Evolutionary conservation across 2,113 vertebrate species (phyloP).

Genomic region (Myocastor coypus): DNA sequence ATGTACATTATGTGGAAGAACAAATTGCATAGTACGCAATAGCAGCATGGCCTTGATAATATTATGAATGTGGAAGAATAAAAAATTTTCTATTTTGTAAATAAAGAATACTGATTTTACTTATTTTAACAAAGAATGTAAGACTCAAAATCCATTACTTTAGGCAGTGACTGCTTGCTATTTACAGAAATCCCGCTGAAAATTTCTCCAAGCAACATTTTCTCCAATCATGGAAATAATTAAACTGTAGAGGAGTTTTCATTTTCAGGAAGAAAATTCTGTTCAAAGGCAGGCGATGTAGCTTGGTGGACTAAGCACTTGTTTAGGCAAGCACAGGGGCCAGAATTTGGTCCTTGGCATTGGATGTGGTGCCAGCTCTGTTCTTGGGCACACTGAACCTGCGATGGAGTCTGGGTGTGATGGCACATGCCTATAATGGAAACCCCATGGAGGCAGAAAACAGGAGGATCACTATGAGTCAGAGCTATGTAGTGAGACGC

Average conservation of each 20-base stretch:
- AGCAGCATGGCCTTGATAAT: background rate
- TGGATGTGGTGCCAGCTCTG: too few species aligned
- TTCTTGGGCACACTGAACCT: too few species aligned
- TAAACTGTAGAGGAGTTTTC: conserved; percentile 29
- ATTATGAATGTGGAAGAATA: background rate
- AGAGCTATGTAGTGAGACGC: too few species aligned
- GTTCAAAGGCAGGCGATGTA: background rate
- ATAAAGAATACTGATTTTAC: background rate
- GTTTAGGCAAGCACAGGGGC: too few species aligned
- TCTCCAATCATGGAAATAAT: background rate
- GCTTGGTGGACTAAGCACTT: too few species aligned
- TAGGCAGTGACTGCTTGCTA: background rate
- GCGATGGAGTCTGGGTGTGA: too few species aligned
- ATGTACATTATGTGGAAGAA: background rate
- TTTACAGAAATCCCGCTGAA: background rate
- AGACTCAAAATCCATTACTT: background rate
- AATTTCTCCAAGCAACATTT: background rate
- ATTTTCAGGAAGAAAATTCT: conserved; percentile 33
- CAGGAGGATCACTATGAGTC: too few species aligned
- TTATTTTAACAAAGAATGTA: background rate
- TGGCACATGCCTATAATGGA: too few species aligned
- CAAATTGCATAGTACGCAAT: background rate
- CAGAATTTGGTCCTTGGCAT: too few species aligned
- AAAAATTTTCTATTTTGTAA: background rate
- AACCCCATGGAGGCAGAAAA: too few species aligned